Base-by-base conservation (phyloP, 2,888 invertebrate genomes). In the Unio pictorum region DNA sequence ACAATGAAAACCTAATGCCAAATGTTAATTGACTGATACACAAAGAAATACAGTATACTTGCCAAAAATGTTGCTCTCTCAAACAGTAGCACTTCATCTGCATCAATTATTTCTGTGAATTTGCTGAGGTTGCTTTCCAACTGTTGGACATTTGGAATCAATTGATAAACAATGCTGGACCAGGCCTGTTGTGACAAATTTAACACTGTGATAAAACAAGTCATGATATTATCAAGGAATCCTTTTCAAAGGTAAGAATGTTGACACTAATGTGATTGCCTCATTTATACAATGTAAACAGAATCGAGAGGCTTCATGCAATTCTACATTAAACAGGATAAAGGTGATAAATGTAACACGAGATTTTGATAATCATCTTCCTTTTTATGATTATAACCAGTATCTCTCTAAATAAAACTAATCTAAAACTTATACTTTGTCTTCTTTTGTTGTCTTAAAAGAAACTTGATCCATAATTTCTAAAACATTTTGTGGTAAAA, bases 91-190 rank as follows among this genome's bases (percentile, higher is more conserved):
- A 99, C 98, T 92, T 99, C 99, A 91, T 99, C 99, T 3, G 99
- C 99, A 90, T 99, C 99, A 67, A 99, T 96, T 78, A 99, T 97
- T 82, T 95, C 94, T 4, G 98, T 97, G 92, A 99, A 99, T 86
- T 97, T 95, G 81, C 95, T 94, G 75, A 99, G 92, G 81, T 97
- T 98, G 76, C 94, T 95, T 91, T 99, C 99, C 83, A 99, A 91
- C 72, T 97, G 96, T 85, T 96, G 95, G 15, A 99, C 98, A 92
- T 99, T 99, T 20, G 99, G 99, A 89, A 99, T 98, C 85, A 99
- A 92, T 93, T 97, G 97, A 89, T 99, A 99, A 4, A 99, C 99
- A 90, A 99, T 99, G 80, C 96, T 96, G 28, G 99, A 99, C 99
- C 99, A 99, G 4, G 99, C 99, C 92, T 93, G 80, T 1, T 72